Conservation (phyloP, 2,113 vertebrate species). For the Aegypius monachus region DNA sequence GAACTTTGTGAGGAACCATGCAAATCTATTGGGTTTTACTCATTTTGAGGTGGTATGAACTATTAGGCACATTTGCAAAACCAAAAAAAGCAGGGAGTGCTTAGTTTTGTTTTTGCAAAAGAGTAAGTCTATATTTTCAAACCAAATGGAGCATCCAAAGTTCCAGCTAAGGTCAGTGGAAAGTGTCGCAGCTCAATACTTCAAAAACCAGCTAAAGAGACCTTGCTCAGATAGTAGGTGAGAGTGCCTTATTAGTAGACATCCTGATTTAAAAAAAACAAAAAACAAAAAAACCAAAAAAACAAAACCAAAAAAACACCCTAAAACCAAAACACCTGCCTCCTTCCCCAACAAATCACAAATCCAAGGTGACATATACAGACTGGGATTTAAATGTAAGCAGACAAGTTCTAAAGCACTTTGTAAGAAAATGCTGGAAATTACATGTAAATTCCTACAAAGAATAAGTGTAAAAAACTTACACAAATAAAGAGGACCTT, state of each 20-base stretch:
- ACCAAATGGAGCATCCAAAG: background rate
- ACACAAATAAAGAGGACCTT: background rate
- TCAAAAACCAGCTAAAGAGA: background rate
- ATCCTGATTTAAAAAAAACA: background rate
- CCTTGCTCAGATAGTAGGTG: background rate
- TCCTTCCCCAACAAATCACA: background rate
- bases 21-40: background rate
- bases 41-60: background rate
- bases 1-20: background rate
- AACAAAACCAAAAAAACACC: background rate
- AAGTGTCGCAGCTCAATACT: background rate
- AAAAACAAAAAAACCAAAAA: too few species aligned
- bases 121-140: background rate
- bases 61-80: background rate
- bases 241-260: background rate
- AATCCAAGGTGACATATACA: background rate
- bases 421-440: background rate
- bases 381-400: background rate
- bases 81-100: background rate
- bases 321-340: background rate
- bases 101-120: background rate
- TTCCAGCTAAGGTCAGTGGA: background rate
- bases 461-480: background rate
- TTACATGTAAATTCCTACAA: background rate
- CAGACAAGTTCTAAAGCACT: background rate